Conservation (phyloP, 1,140 invertebrate species). For the Rhizoglyphus robini region DNA sequence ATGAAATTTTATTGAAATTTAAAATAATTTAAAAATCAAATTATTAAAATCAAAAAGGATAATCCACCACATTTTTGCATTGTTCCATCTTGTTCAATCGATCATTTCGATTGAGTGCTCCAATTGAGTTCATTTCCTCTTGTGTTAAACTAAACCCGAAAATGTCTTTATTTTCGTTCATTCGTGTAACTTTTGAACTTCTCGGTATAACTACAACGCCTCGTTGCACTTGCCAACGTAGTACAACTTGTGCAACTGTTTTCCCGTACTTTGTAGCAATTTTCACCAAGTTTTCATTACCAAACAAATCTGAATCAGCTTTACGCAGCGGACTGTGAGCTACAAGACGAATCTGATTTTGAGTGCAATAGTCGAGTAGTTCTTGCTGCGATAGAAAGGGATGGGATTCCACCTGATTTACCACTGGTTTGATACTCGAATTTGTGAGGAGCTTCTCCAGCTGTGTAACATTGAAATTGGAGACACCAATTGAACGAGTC, state of each 20-base stretch:
- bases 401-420: too few relatives aligned
- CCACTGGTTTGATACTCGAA: constrained; percentile 27
- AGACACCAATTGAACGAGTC: too few relatives aligned
- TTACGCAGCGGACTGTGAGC: constrained; percentile 38
- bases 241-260: constrained; percentile 46
- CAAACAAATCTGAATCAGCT: constrained; percentile 34
- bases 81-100: too few relatives aligned
- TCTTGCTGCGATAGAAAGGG: constrained; percentile 29
- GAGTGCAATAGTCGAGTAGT: constrained; percentile 29
- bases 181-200: constrained; percentile 48
- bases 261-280: constrained; percentile 53
- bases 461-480: too few relatives aligned
- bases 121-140: constrained; percentile 47
- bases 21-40: too few relatives aligned
- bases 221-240: constrained; percentile 48
- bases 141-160: constrained; percentile 53
- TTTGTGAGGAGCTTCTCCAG: constrained; percentile 45
- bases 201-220: constrained; percentile 62
- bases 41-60: too few relatives aligned
- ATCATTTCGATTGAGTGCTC: too few relatives aligned
- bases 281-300: constrained; percentile 45
- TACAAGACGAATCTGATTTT: constrained; percentile 30
- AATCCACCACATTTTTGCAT: too few relatives aligned
- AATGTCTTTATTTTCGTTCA: constrained; percentile 51
- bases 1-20: too few relatives aligned